These are phyloP conservation scores for Canis aureus DNA, from an alignment of 2,113 vertebrate genomes.

Conservation along the genomic window DNA sequence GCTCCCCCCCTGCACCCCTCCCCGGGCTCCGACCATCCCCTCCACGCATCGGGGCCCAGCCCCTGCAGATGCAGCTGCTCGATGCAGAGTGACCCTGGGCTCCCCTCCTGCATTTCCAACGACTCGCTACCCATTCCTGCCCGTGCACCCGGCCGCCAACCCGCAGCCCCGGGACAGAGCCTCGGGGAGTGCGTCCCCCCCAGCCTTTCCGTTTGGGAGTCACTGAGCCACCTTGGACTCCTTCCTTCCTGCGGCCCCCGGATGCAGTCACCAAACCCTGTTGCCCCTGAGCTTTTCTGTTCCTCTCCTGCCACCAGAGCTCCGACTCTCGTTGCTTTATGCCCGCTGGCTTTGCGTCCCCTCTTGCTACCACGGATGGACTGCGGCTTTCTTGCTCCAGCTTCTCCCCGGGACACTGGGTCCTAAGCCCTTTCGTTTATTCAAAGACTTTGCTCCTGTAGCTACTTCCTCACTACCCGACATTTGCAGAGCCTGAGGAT, in stretches of 20 bases:
- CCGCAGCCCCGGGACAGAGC: neutral
- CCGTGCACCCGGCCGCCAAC: rapidly evolving
- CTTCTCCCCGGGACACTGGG: neutral
- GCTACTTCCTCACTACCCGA: no score
- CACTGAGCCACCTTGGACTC: no score
- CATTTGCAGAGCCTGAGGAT: neutral
- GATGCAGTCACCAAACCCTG: no score
- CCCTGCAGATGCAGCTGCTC: rapidly evolving
- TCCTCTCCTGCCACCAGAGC: neutral
- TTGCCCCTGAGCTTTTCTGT: neutral
- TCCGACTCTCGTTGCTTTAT: neutral
- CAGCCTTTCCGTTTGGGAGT: neutral
- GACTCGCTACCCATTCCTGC: neutral
- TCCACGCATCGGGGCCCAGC: neutral
- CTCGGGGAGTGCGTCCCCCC: rapidly evolving
- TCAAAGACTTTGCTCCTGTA: neutral
- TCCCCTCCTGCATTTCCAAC: neutral
- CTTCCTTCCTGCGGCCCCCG: neutral
- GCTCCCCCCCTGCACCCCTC: neutral
- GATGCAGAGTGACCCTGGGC: neutral
- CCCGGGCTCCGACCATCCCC: rapidly evolving
- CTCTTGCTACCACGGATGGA: neutral
- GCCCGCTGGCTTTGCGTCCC: neutral
- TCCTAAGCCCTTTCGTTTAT: neutral
- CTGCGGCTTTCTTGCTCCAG: neutral